Base-by-base conservation (phyloP, 1,140 invertebrate genomes). In the Euborellia annulipes region DNA sequence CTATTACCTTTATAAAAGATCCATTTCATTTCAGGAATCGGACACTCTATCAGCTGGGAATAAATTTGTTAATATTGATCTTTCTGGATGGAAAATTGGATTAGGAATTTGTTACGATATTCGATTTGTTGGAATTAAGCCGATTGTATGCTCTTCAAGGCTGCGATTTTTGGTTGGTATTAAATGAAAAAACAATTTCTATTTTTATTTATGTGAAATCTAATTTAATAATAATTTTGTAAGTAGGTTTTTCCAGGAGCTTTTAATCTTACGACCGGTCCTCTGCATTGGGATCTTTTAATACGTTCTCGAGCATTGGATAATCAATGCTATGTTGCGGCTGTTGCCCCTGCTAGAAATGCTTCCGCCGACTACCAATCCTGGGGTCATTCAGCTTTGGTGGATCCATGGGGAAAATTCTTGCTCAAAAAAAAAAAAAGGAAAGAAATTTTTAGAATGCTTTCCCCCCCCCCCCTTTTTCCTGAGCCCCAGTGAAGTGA, bases 71-170 rank as follows among this genome's bases (percentile, higher is more conserved):
- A 81, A 66, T 0, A 85, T 96, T 58, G 66, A 84, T 17, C 74
- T 80, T 9, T 68, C 76, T 43, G 73, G 70, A 3, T 78, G 82
- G 32, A 88, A 81, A 66, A 71, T 95, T 51, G 92, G 92, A 1
- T 57, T 95, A 44, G 90, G 87, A 2, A 92, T 97, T 54, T 97
- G 92, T 56, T 95, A 95, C 59, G 93, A 97, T 62, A 74, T 96
- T 14, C 66, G 91, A 34, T 97, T 96, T 64, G 74, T 85, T 48
- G n/a, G 87, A 93, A 66, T 70, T 95, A 70, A 86, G 87, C 1
- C 72, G 81, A 43, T 53, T 91, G 1, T 93, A 93, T 66, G 67
- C 83, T 16, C 75, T 80, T 39, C 60, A 70, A 61, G 82, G 80
- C 82, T 27, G 23, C 11, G 23, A 27, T 27, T 27, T 27, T 27